These are phyloP conservation scores for Sycophila sp. DNA, from an alignment of 1,140 invertebrate species.

Conservation along the genomic window DNA sequence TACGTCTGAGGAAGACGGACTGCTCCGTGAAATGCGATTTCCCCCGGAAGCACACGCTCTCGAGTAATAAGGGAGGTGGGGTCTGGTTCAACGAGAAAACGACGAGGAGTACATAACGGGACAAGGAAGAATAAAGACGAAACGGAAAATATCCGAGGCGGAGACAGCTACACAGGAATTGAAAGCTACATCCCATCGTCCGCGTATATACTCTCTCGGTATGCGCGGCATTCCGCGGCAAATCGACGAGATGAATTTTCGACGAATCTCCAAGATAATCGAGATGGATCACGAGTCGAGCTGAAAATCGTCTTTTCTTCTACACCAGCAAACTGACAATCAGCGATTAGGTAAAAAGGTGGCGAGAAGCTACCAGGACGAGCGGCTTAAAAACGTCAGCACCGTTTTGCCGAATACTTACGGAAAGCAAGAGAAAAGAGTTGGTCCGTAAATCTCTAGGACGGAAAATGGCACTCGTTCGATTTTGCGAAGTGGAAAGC, in stretches of 20 bases:
- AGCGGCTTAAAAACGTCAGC: too few relatives aligned
- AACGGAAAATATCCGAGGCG: conserved; percentile 10
- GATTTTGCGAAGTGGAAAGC: too few relatives aligned
- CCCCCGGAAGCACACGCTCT: not conserved
- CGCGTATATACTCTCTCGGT: not conserved
- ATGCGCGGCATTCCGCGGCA: not conserved
- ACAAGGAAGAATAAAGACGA: not conserved
- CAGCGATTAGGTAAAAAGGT: too few relatives aligned
- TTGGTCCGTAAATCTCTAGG: too few relatives aligned
- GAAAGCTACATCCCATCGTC: conserved; percentile 21
- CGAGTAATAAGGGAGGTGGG: conserved; percentile 9
- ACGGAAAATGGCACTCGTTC: too few relatives aligned
- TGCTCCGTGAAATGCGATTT: conserved; percentile 18
- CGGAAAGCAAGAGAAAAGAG: too few relatives aligned
- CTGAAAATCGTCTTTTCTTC: too few relatives aligned
- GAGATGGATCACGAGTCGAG: too few relatives aligned
- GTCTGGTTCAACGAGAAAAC: not conserved
- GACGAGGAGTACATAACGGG: not conserved
- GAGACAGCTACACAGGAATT: not conserved
- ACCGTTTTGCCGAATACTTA: too few relatives aligned
- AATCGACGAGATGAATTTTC: not conserved
- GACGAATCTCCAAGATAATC: too few relatives aligned
- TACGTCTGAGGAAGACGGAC: not conserved
- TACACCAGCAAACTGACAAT: too few relatives aligned
- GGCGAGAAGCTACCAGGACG: too few relatives aligned